Conservation (phyloP, 2,113 vertebrate genomes). For the Semnornis frantzii region DNA sequence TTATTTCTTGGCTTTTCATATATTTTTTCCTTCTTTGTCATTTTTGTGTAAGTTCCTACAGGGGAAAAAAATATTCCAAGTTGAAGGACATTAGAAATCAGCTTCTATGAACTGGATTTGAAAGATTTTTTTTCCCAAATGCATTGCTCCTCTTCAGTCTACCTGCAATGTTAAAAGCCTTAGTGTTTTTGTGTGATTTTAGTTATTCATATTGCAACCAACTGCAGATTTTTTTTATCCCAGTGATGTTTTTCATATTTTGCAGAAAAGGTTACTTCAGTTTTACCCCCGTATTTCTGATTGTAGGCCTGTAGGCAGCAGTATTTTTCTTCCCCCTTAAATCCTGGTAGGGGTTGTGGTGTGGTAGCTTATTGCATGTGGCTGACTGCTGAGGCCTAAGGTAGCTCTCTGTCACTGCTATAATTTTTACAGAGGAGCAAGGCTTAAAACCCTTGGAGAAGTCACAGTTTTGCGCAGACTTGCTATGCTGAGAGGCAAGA, state of each 20-base stretch:
- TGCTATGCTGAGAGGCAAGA: background rate
- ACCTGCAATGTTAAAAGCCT: background rate
- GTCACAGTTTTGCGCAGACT: background rate
- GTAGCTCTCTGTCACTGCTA: background rate
- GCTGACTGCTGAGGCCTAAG: background rate
- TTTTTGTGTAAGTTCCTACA: constrained; percentile 37
- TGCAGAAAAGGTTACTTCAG: background rate
- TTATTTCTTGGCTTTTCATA: constrained; percentile 66
- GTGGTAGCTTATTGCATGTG: background rate
- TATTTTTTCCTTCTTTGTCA: constrained; percentile 61
- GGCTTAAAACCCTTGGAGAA: background rate
- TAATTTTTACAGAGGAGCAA: rapidly evolving
- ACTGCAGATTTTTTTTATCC: background rate
- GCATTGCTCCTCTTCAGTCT: background rate
- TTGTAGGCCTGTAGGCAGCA: background rate
- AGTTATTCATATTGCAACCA: background rate
- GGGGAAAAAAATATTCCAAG: background rate
- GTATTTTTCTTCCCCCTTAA: background rate
- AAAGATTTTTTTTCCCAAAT: background rate
- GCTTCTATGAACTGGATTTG: constrained; percentile 26
- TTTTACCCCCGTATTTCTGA: background rate
- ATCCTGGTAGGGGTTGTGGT: background rate
- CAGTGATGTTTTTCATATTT: background rate
- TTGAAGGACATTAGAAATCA: constrained; percentile 38
- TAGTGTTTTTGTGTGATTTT: background rate